These are phyloP conservation scores for Cololabis saira DNA, from an alignment of 2,113 vertebrate genomes.

Conservation along the genomic window DNA sequence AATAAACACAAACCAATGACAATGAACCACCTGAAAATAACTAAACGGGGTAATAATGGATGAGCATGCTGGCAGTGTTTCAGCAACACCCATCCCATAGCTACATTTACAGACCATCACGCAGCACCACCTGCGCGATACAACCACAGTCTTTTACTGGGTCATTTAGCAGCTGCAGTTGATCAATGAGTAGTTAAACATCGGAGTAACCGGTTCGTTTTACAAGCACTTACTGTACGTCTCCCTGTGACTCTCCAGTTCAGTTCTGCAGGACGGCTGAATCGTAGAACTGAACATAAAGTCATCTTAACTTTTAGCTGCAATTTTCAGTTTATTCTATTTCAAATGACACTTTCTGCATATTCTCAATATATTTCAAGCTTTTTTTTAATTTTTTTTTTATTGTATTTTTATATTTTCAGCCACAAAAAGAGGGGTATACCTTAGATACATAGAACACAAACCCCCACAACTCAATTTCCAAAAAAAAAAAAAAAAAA, in stretches of 20 bases:
- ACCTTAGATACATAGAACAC: too few species aligned
- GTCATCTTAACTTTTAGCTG: not conserved
- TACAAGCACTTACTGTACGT: constrained; percentile 13
- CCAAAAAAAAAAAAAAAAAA: too few species aligned
- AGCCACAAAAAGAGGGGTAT: too few species aligned
- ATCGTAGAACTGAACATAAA: not conserved
- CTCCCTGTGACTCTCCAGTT: constrained; percentile 14
- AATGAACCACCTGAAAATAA: not conserved
- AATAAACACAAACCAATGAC: not conserved
- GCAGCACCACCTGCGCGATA: constrained; percentile 32
- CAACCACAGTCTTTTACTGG: constrained; percentile 45
- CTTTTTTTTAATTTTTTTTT: too few species aligned
- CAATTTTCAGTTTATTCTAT: not conserved
- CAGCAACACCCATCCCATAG: not conserved
- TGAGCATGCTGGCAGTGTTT: not conserved
- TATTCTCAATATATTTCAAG: too few species aligned
- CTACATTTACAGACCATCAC: constrained; percentile 16
- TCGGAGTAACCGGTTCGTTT: constrained; percentile 37
- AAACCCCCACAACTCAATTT: too few species aligned
- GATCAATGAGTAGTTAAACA: constrained; percentile 43
- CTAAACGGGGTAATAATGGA: constrained; percentile 8
- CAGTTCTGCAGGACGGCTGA: not conserved
- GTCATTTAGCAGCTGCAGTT: constrained; percentile 45
- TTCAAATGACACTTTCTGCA: too few species aligned
- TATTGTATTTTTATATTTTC: too few species aligned